Conservation (phyloP, 2,888 invertebrate genomes). For the Byasa hedistus region DNA sequence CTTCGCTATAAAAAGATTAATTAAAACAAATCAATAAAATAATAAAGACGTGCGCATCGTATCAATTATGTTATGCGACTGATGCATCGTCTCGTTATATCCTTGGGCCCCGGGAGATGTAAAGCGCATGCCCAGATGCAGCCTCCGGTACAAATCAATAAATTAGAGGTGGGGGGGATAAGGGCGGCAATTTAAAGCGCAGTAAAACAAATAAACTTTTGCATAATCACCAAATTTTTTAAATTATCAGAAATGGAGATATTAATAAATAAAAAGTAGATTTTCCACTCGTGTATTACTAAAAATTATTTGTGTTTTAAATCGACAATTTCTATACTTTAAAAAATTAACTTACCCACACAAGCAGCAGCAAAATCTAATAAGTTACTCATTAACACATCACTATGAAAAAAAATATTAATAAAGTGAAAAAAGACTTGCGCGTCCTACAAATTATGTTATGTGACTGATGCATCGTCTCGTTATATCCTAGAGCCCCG, state of each 20-base stretch:
- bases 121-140: constrained; percentile 33
- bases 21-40: not conserved
- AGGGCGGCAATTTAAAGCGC: not conserved
- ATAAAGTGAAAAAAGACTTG: not conserved
- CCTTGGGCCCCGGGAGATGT: constrained; percentile 19
- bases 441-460: not conserved
- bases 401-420: too few relatives aligned
- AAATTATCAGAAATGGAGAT: too few relatives aligned
- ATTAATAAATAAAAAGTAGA: too few relatives aligned
- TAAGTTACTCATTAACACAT: too few relatives aligned
- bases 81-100: not conserved
- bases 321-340: too few relatives aligned
- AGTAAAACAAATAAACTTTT: not conserved
- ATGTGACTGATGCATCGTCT: not conserved
- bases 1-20: too few relatives aligned
- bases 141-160: constrained; percentile 14
- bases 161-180: not conserved
- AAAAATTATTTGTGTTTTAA: too few relatives aligned
- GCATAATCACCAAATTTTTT: not conserved
- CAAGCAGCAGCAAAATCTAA: too few relatives aligned
- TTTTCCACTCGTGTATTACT: too few relatives aligned
- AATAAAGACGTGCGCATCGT: not conserved
- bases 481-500: constrained; percentile 3
- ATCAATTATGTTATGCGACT: not conserved
- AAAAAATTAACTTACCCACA: too few relatives aligned